Percentiles rank a stretch among this genome's conserved stretches.
These are phyloP conservation scores for Xyliphius kryptos DNA, from an alignment of 2,113 vertebrate species.

Conservation along the genomic window DNA sequence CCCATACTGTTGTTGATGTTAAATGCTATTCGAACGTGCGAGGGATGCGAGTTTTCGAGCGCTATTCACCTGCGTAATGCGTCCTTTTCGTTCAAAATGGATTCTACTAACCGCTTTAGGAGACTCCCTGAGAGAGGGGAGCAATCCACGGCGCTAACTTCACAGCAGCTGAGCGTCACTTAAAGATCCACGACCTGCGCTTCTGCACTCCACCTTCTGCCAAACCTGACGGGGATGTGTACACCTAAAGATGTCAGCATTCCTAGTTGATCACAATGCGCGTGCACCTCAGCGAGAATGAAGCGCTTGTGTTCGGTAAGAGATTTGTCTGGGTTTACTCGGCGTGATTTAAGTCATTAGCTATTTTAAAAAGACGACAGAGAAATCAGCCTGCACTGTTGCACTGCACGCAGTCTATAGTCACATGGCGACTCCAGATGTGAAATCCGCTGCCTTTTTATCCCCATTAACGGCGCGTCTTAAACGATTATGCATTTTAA, in stretches of 20 bases:
- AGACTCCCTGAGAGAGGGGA: too few species aligned
- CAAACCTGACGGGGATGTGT: too few species aligned
- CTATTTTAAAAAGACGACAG: too few species aligned
- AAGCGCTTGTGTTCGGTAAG: slow-evolving; percentile 20
- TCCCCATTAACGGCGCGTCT: neutral
- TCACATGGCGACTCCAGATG: neutral
- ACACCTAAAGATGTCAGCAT: too few species aligned
- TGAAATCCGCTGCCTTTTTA: neutral
- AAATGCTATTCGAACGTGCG: neutral
- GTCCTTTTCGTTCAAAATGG: too few species aligned
- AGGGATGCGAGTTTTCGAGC: neutral
- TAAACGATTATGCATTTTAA: neutral
- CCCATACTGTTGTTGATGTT: neutral
- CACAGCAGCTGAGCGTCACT: too few species aligned
- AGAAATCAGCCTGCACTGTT: neutral
- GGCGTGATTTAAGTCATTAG: neutral
- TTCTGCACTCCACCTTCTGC: too few species aligned
- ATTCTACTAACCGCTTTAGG: too few species aligned
- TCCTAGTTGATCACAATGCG: slow-evolving; percentile 1
- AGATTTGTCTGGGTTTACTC: slow-evolving; percentile 1
- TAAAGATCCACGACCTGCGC: too few species aligned
- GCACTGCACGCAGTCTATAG: neutral
- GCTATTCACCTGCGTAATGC: too few species aligned
- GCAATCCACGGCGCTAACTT: too few species aligned
- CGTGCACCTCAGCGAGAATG: neutral